phyloP scores from a whole-genome alignment of 2,797 vertebrate genomes.

The Myoxocephalus aenaeus region DNA sequence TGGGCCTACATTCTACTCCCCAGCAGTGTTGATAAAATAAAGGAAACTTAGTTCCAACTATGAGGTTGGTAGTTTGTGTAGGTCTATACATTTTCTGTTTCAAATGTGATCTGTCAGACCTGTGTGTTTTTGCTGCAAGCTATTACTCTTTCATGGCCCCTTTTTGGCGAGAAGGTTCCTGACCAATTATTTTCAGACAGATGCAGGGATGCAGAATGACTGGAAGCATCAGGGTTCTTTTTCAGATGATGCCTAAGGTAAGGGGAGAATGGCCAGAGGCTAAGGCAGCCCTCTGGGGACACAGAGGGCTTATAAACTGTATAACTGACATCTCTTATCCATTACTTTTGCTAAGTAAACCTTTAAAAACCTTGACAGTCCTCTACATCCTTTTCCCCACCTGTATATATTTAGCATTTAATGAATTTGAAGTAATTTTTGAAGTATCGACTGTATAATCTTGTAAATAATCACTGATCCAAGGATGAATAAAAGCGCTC shows the following conservation, averaged over 20 bases:
- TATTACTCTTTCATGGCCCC: conserved; percentile 85
- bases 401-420: conserved; percentile 88
- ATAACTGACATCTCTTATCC: conserved; percentile 99
- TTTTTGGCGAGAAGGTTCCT: conserved; percentile 96
- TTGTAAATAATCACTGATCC: conserved; percentile 76
- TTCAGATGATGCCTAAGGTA: conserved; percentile 98
- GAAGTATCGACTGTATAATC: conserved; percentile 77
- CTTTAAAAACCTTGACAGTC: conserved; percentile 99
- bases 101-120: conserved; percentile 82
- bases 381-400: conserved; percentile 82
- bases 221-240: conserved; percentile 96
- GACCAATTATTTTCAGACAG: conserved; percentile 99
- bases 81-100: conserved; percentile 73
- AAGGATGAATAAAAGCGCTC: conserved; percentile 68
- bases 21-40: conserved; percentile 37
- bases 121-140: conserved; percentile 82
- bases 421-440: conserved; percentile 86
- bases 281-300: conserved; percentile 94
- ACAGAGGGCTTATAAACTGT: conserved; percentile 96
- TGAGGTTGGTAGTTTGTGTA: conserved; percentile 44
- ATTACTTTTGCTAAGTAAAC: conserved; percentile 99
- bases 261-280: conserved; percentile 99
- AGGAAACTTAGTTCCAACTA: conserved; percentile 66
- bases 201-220: conserved; percentile 99
- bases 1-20: background rate